phyloP scores from a whole-genome alignment of 2,888 invertebrate genomes.

The Parthenolecanium corni region DNA sequence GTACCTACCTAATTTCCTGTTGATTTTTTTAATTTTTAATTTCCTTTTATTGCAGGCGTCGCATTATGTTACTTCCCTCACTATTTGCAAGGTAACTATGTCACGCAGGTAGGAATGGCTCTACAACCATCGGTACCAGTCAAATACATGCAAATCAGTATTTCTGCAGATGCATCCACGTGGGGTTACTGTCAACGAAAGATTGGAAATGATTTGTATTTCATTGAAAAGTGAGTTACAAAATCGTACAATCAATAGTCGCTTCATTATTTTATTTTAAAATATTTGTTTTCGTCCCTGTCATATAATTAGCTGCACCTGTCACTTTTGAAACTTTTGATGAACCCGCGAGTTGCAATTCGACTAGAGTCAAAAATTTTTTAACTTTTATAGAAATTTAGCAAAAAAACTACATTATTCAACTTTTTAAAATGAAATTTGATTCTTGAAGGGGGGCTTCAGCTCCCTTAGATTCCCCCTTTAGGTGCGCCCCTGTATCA shows the following conservation, averaged over 20 bases:
- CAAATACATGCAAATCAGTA: conserved; percentile 49
- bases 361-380: too few relatives aligned
- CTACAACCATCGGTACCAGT: conserved; percentile 35
- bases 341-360: too few relatives aligned
- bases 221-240: conserved; percentile 45
- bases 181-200: conserved; percentile 53
- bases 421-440: too few relatives aligned
- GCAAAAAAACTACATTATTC: too few relatives aligned
- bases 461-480: too few relatives aligned
- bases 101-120: conserved; percentile 43
- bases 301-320: too few relatives aligned
- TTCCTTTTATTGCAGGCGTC: conserved; percentile 28
- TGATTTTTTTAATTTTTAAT: not conserved
- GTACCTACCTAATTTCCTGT: not conserved
- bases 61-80: conserved; percentile 52
- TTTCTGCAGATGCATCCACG: conserved; percentile 51
- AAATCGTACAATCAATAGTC: not conserved
- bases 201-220: conserved; percentile 46
- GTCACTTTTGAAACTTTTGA: too few relatives aligned
- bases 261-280: too few relatives aligned
- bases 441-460: too few relatives aligned
- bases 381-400: too few relatives aligned
- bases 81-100: conserved; percentile 52
- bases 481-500: too few relatives aligned
- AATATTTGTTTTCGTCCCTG: too few relatives aligned